Base-by-base conservation (phyloP, 2,888 invertebrate species). In the Tryphoninae sp. region DNA sequence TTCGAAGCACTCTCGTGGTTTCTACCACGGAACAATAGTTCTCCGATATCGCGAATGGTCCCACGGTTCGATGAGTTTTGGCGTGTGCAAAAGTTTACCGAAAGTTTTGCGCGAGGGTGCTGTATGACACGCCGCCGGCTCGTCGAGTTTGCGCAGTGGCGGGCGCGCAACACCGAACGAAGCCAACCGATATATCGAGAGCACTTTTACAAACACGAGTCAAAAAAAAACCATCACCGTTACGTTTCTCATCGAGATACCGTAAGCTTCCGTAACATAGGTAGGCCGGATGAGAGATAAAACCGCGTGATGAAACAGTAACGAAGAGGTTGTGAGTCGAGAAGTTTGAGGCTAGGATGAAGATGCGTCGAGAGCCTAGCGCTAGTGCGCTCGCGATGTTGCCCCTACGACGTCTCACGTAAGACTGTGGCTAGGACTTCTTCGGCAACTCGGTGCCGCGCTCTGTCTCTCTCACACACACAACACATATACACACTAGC, bases 361-460 rank as follows among this genome's bases (percentile, higher is more conserved):
- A 45, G 45, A 45, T 45, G 45, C 45, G 45, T 45, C 13, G 9
- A 13, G 2, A 13, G 45, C 13, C 11, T 13, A 45, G 13, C 45
- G 45, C 33, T 33, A 45, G 45, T 13, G 13, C 0, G 11, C 45
- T 2, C 55, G 11, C 72, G 82, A 82, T 40, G 82, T 55, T 76
- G 26, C 55, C 71, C 74, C 75, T 33, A 26, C 82, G 72, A 59
- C 72, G 82, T 79, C 82, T 82, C 79, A 75, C 75, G 78, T 67
- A 78, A 82, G 82, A 82, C 82, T 82, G 82, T 75, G 79, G 78
- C 72, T 67, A 82, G 82, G 82, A 82, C 82, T 82, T 82, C 79
- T 82, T 82, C 82, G 79, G 79, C 72, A 67, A 76, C 16, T 78
- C 75, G 75, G 61, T 53, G 59, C 55, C 11, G 45, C 59, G 11